Percentiles rank a stretch among this genome's conserved stretches.
Conservation (phyloP, 1,140 invertebrate genomes). For the Drosophila cardini region DNA sequence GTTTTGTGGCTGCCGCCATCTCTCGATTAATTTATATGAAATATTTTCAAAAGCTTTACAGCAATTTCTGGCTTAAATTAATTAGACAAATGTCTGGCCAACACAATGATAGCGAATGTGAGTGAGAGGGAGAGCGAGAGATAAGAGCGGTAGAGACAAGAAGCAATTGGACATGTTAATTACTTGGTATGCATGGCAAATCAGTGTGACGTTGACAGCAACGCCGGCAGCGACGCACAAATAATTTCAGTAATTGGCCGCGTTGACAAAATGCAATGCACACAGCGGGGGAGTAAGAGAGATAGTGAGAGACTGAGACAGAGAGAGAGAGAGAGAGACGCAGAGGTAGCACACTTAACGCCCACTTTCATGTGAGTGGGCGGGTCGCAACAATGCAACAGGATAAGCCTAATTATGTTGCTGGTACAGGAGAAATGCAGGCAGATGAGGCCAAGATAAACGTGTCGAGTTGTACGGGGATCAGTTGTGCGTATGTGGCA, state of each 20-base stretch:
- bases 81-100: constrained; percentile 32
- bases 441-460: background rate
- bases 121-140: background rate
- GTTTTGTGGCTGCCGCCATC: background rate
- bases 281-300: background rate
- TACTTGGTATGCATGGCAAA: constrained; percentile 48
- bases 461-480: no score
- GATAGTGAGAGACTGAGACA: constrained; percentile 9
- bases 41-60: constrained; percentile 14
- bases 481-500: no score
- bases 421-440: constrained; percentile 1
- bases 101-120: background rate
- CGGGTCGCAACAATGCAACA: constrained; percentile 41
- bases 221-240: constrained; percentile 36
- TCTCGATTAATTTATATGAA: constrained; percentile 2
- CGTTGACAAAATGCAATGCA: constrained; percentile 50
- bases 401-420: constrained; percentile 51
- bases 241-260: constrained; percentile 56
- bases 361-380: constrained; percentile 1
- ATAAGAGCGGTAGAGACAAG: constrained; percentile 6
- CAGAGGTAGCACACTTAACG: background rate
- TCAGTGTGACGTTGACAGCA: constrained; percentile 34
- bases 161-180: constrained; percentile 39
- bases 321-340: background rate
- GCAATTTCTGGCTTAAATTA: constrained; percentile 34